phyloP scores from a whole-genome alignment of 2,888 invertebrate species.

The Lithophane ornitopus region DNA sequence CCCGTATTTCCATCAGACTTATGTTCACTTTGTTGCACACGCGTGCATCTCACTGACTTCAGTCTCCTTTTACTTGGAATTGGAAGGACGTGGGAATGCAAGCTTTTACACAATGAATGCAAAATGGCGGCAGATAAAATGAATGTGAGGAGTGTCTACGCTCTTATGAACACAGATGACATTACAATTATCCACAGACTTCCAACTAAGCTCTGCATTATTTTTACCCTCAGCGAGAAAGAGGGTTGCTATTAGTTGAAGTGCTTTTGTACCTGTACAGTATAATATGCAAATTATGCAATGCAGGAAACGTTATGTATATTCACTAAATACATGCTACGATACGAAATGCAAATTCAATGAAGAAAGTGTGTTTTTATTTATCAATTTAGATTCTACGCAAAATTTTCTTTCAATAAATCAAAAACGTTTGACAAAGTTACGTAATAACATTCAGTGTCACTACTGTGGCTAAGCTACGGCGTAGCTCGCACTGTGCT shows the following conservation, averaged over 20 bases:
- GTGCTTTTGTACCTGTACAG: background rate
- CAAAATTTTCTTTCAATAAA: background rate
- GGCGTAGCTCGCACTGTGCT: constrained; percentile 44
- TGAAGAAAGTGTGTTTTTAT: background rate
- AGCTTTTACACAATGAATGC: constrained; percentile 3
- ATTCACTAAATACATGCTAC: background rate
- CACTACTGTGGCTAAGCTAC: constrained; percentile 30
- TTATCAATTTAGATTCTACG: background rate
- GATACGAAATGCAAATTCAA: background rate
- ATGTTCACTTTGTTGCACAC: constrained; percentile 39
- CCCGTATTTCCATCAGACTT: constrained; percentile 25
- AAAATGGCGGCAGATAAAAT: constrained; percentile 7
- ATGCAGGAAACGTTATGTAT: background rate
- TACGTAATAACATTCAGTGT: background rate
- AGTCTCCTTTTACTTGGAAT: constrained; percentile 20
- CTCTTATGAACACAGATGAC: background rate
- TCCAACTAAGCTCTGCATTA: constrained; percentile 3
- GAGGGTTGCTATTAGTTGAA: background rate
- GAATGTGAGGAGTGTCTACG: background rate
- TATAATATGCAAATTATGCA: background rate
- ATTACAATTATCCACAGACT: constrained; percentile 1
- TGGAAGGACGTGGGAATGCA: constrained; percentile 11
- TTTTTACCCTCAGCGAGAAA: background rate
- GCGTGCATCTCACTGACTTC: constrained; percentile 24
- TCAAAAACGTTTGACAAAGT: background rate